Base-by-base conservation (phyloP, 2,113 vertebrate genomes). In the Amphiprion percula region DNA sequence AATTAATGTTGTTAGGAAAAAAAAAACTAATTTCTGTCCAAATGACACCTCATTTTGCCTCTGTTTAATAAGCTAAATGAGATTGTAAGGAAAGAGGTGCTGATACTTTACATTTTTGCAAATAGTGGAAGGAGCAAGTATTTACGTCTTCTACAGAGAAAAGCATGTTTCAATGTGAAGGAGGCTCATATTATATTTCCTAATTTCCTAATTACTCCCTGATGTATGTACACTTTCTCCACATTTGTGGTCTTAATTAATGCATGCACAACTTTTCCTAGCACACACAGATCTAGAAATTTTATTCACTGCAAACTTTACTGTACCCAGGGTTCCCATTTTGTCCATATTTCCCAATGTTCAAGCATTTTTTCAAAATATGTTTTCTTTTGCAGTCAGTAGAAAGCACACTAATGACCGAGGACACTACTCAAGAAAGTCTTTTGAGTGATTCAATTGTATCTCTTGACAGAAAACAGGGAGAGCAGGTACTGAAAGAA, bases 1-100 rank as follows among this genome's bases (percentile, higher is more conserved):
- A 75, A 75, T 84, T 65, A 75, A 70, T 68, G 83, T 72, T 74
- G 67, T 86, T 74, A 63, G 39, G 61, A 54, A 24, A 37, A 77
- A 46, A 66, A 19, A 79, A 75, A 60, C 47, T 49, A 53, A 56
- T 87, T 80, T 67, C 66, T 53, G 33, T 11, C 28, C 70, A 39
- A 86, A 84, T 87, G 66, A 78, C 24, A 24, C 17, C 59, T 63
- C 58, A 26, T 82, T 78, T 46, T n/a, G 59, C 30, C 39, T 71
- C 49, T 3, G 56, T 78, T 63, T 83, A 82, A 82, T 65, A 16
- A 74, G 23, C 41, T 53, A 63, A 74, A 73, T 68, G 72, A 80
- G 50, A 64, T 12, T 59, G 54, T 52, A 56, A 46, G 44, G 37
- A 54, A 24, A 56, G 16, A 66, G 11, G 2, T 19, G 59, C 39